Evolutionary conservation across 2,113 vertebrate genomes (phyloP), one percentile per base, ranked within the genome.

Genomic region (Phrynosoma platyrhinos): DNA sequence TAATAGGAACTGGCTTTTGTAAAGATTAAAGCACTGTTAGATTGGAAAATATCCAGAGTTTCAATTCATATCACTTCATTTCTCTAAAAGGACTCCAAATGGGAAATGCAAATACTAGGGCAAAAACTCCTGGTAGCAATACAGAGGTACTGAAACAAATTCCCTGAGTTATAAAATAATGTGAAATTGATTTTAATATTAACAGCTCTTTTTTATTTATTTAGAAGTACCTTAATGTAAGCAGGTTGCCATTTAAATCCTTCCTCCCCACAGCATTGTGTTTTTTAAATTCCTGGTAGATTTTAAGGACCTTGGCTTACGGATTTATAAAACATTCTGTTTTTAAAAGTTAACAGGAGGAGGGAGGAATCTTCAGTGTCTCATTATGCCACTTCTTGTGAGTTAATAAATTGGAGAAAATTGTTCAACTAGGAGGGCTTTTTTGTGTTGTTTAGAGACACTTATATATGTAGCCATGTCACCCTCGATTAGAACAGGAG

Each of bases 401-500:
- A 93, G 93, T 93, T 93, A 89, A 89, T 93, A 96, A 94, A 94
- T 94, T 89, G 88, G 91, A 91, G 91, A 94, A 95, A 96, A 95
- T 88, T 79, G 89, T 94, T 89, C 94, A 94, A 93, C 92, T 94
- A 87, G 79, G 53, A 89, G 3, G 90, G 86, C 91, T 62, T 95
- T 95, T 93, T 92, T 87, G 62, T 71, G 83, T 87, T 94, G 94
- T 93, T 94, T 92, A 92, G 91, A 92, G 94, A 94, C 94, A 89
- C 90, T 95, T 94, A 94, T 95, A 96, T 94, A 79, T 91, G 96
- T 94, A 93, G 96, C 95, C 96, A 91, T 95, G 95, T 96, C 97
- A 94, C 95, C 95, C 92, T 66, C 97, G 94, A 97, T 97, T 96
- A 96, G 96, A 96, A 95, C 96, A 96, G 97, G 96, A 97, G 96